phyloP scores from a whole-genome alignment of 1,140 invertebrate species.

The Lepidotrigona ventralis region DNA sequence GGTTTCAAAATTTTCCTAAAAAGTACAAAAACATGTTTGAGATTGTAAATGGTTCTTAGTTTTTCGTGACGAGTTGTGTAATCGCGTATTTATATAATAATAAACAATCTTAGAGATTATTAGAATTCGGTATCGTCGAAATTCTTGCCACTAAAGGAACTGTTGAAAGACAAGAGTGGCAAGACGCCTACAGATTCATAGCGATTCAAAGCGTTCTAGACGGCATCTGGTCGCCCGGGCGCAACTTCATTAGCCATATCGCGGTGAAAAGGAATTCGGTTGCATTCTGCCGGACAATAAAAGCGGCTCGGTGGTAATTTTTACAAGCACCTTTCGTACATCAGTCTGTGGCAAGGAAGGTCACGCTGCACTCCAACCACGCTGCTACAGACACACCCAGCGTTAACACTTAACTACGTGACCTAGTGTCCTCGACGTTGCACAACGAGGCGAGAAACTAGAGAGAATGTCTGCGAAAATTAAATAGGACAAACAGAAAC shows the following conservation, averaged over 20 bases:
- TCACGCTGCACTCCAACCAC: slow-evolving; percentile 35
- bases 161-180: too few relatives aligned
- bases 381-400: slow-evolving; percentile 43
- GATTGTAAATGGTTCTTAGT: too few relatives aligned
- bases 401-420: slow-evolving; percentile 51
- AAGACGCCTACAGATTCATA: too few relatives aligned
- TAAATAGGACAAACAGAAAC: slow-evolving; percentile 42
- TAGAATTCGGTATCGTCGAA: too few relatives aligned
- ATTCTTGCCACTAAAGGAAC: too few relatives aligned
- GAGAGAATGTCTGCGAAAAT: slow-evolving; percentile 10
- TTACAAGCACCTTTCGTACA: slow-evolving; percentile 44
- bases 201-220: too few relatives aligned
- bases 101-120: too few relatives aligned
- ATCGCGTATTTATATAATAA: too few relatives aligned
- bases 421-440: slow-evolving; percentile 47
- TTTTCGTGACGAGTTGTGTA: too few relatives aligned
- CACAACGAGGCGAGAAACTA: slow-evolving; percentile 26
- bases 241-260: slow-evolving; percentile 17
- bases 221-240: not conserved
- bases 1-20: too few relatives aligned
- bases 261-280: not conserved
- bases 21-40: too few relatives aligned
- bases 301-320: slow-evolving; percentile 38
- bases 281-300: slow-evolving; percentile 1
- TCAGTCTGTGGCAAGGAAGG: slow-evolving; percentile 42